Evolutionary conservation across 2,888 invertebrate genomes (phyloP).

Genomic region (Eristalis pertinax): DNA sequence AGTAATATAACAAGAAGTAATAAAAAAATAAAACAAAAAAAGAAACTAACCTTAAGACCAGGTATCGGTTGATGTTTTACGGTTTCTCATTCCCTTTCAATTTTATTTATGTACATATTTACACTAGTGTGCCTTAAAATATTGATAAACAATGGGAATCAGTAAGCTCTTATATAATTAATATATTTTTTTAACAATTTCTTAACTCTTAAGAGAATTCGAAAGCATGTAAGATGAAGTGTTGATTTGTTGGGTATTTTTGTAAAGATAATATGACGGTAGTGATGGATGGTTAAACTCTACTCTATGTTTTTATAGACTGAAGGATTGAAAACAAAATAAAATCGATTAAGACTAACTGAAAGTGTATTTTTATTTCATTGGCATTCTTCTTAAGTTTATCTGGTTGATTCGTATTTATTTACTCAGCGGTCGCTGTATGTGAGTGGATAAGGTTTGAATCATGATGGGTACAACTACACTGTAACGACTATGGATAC

Average conservation of each 20-base stretch:
- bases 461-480: no score
- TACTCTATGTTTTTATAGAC: constrained; percentile 61
- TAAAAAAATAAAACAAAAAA: not conserved
- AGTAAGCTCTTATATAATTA: constrained; percentile 31
- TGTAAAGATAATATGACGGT: constrained; percentile 43
- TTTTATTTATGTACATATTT: constrained; percentile 57
- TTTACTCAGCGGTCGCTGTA: no score
- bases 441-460: no score
- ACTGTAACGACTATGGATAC: no score
- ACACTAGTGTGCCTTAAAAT: constrained; percentile 55
- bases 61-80: not conserved
- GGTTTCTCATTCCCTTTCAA: constrained; percentile 5
- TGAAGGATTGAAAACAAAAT: constrained; percentile 54
- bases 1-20: not conserved
- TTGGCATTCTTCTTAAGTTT: no score
- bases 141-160: constrained; percentile 41
- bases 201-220: constrained; percentile 47
- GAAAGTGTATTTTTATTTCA: not conserved
- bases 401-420: no score
- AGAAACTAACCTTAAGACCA: not conserved
- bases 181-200: constrained; percentile 46
- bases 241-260: constrained; percentile 18
- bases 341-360: constrained; percentile 8
- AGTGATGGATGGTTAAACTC: constrained; percentile 40
- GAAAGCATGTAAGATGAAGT: constrained; percentile 1